phyloP scores from a whole-genome alignment of 2,888 invertebrate genomes.

The Ophion slaviceki region DNA sequence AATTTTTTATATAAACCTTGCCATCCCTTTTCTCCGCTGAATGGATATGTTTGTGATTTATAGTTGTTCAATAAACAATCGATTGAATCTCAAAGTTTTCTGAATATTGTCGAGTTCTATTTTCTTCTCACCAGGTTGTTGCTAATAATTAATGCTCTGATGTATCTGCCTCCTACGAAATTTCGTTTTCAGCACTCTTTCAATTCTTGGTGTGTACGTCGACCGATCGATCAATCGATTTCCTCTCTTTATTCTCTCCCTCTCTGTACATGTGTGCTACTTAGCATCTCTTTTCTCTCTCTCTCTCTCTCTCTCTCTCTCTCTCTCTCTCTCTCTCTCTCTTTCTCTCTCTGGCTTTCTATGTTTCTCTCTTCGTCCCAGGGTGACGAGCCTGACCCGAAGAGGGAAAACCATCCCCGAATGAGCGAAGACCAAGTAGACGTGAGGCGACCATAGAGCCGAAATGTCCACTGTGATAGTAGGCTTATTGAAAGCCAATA shows the following conservation, averaged over 20 bases:
- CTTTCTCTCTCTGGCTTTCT: neutral
- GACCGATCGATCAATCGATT: conserved; percentile 45
- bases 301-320: too few species aligned
- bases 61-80: too few species aligned
- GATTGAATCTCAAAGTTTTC: too few species aligned
- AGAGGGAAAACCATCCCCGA: neutral
- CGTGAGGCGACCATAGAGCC: neutral
- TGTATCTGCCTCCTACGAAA: neutral
- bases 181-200: neutral
- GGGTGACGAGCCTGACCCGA: neutral
- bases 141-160: neutral
- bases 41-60: too few species aligned
- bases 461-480: neutral
- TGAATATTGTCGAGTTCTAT: too few species aligned
- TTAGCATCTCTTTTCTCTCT: too few species aligned
- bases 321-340: too few species aligned
- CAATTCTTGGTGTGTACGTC: neutral
- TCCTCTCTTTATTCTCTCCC: neutral
- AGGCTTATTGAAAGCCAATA: too few species aligned
- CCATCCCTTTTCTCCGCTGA: too few species aligned
- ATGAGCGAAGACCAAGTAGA: neutral
- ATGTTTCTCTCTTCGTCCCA: conserved; percentile 4
- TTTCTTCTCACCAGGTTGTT: too few species aligned
- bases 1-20: too few species aligned
- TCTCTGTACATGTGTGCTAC: neutral